A percentile compares a stretch with the other conserved stretches of the same genome.
Conservation (phyloP, 2,797 vertebrate species). For the Furcifer pardalis region DNA sequence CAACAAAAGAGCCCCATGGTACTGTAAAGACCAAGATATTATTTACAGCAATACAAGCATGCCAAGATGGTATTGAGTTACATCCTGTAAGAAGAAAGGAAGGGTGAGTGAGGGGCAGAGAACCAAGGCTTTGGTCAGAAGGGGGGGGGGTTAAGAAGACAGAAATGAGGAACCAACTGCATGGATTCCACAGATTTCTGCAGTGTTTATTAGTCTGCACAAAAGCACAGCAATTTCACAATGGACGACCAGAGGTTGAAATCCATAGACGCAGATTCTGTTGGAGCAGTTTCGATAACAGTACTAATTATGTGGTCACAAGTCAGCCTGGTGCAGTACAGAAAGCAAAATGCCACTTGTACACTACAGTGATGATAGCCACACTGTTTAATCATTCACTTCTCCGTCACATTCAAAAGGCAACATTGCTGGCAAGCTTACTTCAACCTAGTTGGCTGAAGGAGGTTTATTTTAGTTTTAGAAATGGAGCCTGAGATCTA, state of each 20-base stretch:
- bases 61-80: constrained; percentile 8
- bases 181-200: background rate
- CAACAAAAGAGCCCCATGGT: background rate
- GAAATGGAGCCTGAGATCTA: background rate
- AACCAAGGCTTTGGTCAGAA: too few relatives aligned
- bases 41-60: constrained; percentile 54
- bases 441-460: background rate
- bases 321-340: background rate
- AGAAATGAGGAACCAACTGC: constrained; percentile 48
- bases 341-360: background rate
- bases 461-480: background rate
- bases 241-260: background rate
- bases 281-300: background rate
- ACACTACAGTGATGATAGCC: background rate
- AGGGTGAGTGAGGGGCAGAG: background rate
- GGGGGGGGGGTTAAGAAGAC: constrained; percentile 42
- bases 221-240: background rate
- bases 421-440: background rate
- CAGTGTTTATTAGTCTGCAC: background rate
- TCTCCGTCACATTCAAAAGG: background rate
- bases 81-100: background rate
- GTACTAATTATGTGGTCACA: background rate
- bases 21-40: background rate
- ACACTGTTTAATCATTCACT: constrained; percentile 6
- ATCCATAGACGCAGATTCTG: background rate